phyloP scores from a whole-genome alignment of 2,797 vertebrate species.

The Coregonus sp. region DNA sequence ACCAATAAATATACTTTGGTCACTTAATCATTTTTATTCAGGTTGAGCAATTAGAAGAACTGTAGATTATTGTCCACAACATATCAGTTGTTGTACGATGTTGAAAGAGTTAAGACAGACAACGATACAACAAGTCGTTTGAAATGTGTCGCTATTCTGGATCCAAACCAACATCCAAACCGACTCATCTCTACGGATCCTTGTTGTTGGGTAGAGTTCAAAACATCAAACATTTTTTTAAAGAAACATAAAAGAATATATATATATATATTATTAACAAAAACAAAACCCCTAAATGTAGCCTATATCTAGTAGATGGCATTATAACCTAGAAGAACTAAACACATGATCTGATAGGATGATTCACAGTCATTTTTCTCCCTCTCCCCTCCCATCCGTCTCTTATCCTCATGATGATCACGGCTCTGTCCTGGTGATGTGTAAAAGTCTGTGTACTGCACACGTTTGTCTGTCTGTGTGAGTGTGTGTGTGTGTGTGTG shows the following conservation, averaged over 20 bases:
- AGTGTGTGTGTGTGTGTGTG: not conserved
- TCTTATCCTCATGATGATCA: constrained; percentile 57
- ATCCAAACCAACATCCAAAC: not conserved
- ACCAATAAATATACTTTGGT: constrained; percentile 42
- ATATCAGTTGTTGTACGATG: constrained; percentile 26
- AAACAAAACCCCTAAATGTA: constrained; percentile 13
- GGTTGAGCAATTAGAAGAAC: constrained; percentile 62
- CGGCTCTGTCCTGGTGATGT: constrained; percentile 64
- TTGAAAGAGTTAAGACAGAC: constrained; percentile 56
- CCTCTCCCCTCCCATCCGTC: constrained; percentile 31
- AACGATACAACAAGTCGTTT: constrained; percentile 37
- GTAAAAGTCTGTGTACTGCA: constrained; percentile 54
- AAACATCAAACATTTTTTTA: constrained; percentile 64
- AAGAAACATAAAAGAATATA: constrained; percentile 60
- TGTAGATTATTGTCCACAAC: constrained; percentile 57
- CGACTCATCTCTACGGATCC: not conserved
- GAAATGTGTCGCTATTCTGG: constrained; percentile 33
- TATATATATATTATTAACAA: constrained; percentile 70
- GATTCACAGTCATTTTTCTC: constrained; percentile 56
- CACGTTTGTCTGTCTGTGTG: constrained; percentile 65
- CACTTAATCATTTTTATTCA: constrained; percentile 69
- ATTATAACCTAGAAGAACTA: constrained; percentile 65
- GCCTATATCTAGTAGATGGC: constrained; percentile 73
- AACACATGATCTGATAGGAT: constrained; percentile 51
- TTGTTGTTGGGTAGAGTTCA: constrained; percentile 52